A percentile compares a stretch with the other conserved stretches of the same genome.
These are phyloP conservation scores for Forbesichthys papilliferus DNA, from an alignment of 2,113 vertebrate species.

Conservation along the genomic window DNA sequence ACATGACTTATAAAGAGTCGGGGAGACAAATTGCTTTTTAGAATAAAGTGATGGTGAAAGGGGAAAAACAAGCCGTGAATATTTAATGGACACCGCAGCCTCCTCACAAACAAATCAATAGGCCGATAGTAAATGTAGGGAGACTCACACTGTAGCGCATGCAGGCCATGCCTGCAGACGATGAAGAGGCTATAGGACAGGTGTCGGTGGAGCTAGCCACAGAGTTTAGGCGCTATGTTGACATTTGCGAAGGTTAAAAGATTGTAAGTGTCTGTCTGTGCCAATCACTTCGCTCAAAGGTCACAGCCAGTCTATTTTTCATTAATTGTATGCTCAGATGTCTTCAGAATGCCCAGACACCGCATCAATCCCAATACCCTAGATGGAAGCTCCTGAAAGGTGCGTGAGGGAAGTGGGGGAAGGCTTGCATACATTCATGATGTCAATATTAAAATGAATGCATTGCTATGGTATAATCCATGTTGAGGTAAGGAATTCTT, in stretches of 20 bases:
- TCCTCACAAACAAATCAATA: slow-evolving; percentile 79
- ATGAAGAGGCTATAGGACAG: slow-evolving; percentile 53
- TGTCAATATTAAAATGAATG: too few species aligned
- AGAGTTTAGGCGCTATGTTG: slow-evolving; percentile 68
- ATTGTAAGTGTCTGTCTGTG: slow-evolving; percentile 78
- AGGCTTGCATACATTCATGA: too few species aligned
- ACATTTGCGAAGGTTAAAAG: slow-evolving; percentile 84
- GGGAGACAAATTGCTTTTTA: slow-evolving; percentile 67
- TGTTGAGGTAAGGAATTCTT: too few species aligned
- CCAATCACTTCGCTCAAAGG: slow-evolving; percentile 80
- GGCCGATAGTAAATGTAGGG: slow-evolving; percentile 67
- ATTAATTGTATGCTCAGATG: slow-evolving; percentile 76
- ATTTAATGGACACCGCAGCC: slow-evolving; percentile 71
- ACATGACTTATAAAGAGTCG: slow-evolving; percentile 57
- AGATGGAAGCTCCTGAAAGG: slow-evolving; percentile 45
- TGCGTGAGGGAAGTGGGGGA: slow-evolving; percentile 35
- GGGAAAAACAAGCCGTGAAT: slow-evolving; percentile 72
- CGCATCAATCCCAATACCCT: slow-evolving; percentile 46
- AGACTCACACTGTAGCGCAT: slow-evolving; percentile 53
- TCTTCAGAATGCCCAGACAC: slow-evolving; percentile 55
- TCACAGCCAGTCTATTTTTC: slow-evolving; percentile 74
- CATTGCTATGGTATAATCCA: too few species aligned
- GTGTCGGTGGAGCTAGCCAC: slow-evolving; percentile 62
- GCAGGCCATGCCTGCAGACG: slow-evolving; percentile 21
- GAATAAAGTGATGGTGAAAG: slow-evolving; percentile 71